Evolutionary conservation across 92 coral and sea anemone species (phyloP).

Genomic region (Palythoa grandiflora): DNA sequence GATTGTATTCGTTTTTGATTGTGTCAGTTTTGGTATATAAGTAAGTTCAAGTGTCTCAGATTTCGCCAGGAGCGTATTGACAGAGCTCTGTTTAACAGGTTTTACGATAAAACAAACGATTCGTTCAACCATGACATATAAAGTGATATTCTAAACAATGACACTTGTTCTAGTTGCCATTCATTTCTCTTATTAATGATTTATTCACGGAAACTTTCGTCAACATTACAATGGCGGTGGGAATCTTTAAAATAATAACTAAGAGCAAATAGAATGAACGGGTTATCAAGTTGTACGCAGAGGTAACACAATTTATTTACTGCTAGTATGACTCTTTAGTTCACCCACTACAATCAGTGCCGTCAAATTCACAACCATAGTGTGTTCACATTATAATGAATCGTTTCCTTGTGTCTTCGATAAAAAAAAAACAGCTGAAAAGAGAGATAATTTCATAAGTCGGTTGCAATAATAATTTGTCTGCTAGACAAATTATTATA

Average conservation of each 20-base stretch:
- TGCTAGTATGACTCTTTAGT: no score
- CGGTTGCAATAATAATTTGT: no score
- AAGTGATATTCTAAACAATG: conserved; percentile 20
- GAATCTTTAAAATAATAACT: not conserved
- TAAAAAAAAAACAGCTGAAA: not conserved
- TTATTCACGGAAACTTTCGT: not conserved
- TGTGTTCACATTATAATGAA: not conserved
- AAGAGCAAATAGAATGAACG: not conserved
- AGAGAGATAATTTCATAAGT: not conserved
- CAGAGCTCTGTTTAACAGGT: conserved; percentile 25
- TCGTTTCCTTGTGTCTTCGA: not conserved
- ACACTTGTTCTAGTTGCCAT: conserved; percentile 17
- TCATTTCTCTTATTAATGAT: conserved; percentile 11
- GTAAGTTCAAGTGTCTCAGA: no score
- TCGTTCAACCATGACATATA: conserved; percentile 24
- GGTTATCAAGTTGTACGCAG: not conserved
- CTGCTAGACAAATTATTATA: no score
- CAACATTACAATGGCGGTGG: not conserved
- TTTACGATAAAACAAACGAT: conserved; percentile 6
- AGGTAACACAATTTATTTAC: not conserved
- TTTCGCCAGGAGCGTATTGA: not conserved
- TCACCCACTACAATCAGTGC: not conserved
- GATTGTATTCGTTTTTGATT: not conserved
- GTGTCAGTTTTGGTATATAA: no score
- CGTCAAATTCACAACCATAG: not conserved